Evolutionary conservation across 2,888 invertebrate genomes (phyloP).

Genomic region (Sminthurides aquaticus): DNA sequence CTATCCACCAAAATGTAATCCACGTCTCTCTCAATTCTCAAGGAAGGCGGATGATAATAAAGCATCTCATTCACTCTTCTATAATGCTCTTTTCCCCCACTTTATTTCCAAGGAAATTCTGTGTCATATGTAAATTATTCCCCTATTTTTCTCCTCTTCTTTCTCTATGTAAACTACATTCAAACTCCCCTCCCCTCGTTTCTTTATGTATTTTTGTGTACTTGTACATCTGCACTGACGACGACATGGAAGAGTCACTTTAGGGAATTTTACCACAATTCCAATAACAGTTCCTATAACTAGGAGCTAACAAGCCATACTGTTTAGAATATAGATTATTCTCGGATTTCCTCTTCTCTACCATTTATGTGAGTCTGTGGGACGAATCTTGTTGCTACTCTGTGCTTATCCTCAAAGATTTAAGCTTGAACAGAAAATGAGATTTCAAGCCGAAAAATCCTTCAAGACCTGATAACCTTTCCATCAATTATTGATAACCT

Average conservation of each 20-base stretch:
- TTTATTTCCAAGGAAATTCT: neutral
- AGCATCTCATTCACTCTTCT: neutral
- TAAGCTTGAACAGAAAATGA: no score
- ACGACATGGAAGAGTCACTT: no score
- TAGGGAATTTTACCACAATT: no score
- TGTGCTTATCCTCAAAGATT: no score
- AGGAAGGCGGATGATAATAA: neutral
- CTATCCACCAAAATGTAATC: neutral
- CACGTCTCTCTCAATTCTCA: neutral
- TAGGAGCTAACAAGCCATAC: neutral
- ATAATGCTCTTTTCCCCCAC: no score
- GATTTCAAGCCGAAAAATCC: neutral
- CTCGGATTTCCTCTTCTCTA: no score
- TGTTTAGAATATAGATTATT: neutral
- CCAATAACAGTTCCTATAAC: neutral
- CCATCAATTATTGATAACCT: conserved; percentile 19
- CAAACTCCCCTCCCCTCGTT: neutral
- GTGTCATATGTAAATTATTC: neutral
- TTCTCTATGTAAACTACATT: no score
- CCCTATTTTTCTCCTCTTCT: neutral
- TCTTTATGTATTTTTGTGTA: no score
- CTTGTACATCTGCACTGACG: no score
- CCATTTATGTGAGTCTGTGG: no score
- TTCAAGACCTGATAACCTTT: conserved; percentile 18
- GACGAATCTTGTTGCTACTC: no score